phyloP scores from a whole-genome alignment of 1,140 invertebrate species.

The Platyura marginata region DNA sequence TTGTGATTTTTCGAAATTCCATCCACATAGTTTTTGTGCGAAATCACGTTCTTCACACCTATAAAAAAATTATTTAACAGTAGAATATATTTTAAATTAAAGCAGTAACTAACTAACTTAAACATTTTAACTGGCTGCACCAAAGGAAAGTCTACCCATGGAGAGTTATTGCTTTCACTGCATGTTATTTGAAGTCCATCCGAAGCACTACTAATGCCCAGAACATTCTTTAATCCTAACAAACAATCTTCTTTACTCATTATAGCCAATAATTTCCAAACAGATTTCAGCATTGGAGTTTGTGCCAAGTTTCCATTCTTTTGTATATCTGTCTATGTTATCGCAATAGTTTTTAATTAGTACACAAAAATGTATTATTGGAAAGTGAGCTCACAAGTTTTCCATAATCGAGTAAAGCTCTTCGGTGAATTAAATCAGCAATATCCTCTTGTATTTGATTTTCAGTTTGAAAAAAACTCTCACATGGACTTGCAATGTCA shows the following conservation, averaged over 20 bases:
- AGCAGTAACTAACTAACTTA: background rate
- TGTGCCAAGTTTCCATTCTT: constrained; percentile 48
- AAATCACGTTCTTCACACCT: constrained; percentile 59
- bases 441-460: constrained; percentile 39
- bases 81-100: no score
- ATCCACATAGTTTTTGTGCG: constrained; percentile 70
- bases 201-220: constrained; percentile 48
- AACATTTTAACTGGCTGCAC: constrained; percentile 12
- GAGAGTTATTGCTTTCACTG: background rate
- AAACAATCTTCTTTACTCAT: constrained; percentile 11
- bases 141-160: constrained; percentile 6
- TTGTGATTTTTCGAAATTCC: constrained; percentile 44
- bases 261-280: constrained; percentile 43
- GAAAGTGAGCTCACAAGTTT: constrained; percentile 50
- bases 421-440: constrained; percentile 45
- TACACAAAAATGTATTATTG: no score
- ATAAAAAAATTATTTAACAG: constrained; percentile 13
- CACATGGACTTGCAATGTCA: background rate
- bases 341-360: no score
- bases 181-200: constrained; percentile 38
- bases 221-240: constrained; percentile 15
- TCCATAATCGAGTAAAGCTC: constrained; percentile 60
- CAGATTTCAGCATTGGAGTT: constrained; percentile 38
- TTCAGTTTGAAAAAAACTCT: background rate
- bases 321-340: constrained; percentile 33